Conservation (phyloP, 2,888 invertebrate species). For the Phalera bucephala region DNA sequence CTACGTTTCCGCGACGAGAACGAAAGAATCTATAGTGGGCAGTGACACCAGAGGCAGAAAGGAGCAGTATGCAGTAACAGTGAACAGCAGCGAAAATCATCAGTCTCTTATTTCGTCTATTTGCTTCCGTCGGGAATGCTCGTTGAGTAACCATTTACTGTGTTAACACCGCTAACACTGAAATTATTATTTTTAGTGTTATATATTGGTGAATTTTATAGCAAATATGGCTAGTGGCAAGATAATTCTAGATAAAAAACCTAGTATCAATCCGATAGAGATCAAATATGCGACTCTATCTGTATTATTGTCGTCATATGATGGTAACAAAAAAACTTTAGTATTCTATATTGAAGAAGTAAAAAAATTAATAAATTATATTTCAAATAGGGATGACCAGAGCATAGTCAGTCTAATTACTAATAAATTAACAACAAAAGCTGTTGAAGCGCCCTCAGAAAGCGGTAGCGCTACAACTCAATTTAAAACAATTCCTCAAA, state of each 20-base stretch:
- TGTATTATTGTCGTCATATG: conserved; percentile 24
- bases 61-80: conserved; percentile 1
- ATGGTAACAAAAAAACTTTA: conserved; percentile 28
- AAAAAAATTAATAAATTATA: conserved; percentile 20
- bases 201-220: background rate
- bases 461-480: conserved; percentile 3
- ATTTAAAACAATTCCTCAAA: conserved; percentile 14
- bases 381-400: conserved; percentile 11
- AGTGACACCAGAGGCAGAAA: conserved; percentile 1
- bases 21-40: conserved; percentile 4
- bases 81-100: background rate
- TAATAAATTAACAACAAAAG: conserved; percentile 23
- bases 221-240: conserved; percentile 11
- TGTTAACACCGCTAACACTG: conserved; percentile 8
- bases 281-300: conserved; percentile 8
- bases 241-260: conserved; percentile 3
- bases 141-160: conserved; percentile 22
- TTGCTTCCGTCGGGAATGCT: conserved; percentile 19
- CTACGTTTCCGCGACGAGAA: conserved; percentile 5
- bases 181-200: conserved; percentile 6
- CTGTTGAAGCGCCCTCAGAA: conserved; percentile 6
- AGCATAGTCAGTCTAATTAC: conserved; percentile 21
- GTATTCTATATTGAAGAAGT: conserved; percentile 26
- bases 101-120: no score
- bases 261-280: conserved; percentile 1